Percentiles rank a stretch among this genome's conserved stretches.
Conservation (phyloP, 2,113 vertebrate genomes). For the Pseudopipra pipra region DNA sequence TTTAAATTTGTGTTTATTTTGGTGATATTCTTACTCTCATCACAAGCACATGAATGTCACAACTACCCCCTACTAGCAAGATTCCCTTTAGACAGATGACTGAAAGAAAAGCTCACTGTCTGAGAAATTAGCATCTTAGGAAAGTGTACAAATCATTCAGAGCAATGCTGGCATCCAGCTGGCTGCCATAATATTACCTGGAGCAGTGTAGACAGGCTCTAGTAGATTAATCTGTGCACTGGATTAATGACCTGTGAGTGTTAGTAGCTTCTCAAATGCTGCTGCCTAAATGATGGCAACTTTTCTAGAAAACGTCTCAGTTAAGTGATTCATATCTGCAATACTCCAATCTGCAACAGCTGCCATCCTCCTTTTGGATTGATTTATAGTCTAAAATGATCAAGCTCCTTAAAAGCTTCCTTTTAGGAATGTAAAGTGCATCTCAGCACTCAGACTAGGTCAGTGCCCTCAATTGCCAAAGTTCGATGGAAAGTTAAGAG, state of each 20-base stretch:
- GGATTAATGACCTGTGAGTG: background rate
- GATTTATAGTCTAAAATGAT: conserved; percentile 38
- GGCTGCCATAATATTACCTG: background rate
- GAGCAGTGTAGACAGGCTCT: background rate
- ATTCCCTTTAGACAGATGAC: background rate
- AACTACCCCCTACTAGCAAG: background rate
- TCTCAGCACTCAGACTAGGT: background rate
- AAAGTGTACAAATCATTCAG: background rate
- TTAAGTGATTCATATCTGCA: background rate
- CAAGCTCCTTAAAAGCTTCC: conserved; percentile 12
- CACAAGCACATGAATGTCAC: background rate
- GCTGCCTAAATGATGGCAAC: background rate
- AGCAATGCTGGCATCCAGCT: background rate
- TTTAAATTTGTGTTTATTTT: background rate
- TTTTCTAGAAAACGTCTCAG: background rate
- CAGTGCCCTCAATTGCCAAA: conserved; percentile 43
- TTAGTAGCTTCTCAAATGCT: background rate
- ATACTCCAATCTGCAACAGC: background rate
- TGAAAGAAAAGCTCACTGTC: background rate
- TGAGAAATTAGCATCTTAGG: background rate
- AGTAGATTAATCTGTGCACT: background rate
- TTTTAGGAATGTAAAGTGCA: background rate
- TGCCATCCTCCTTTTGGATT: background rate
- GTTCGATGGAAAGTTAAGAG: background rate
- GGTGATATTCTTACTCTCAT: background rate